A percentile compares a stretch with the other conserved stretches of the same genome.
phyloP scores from a whole-genome alignment of 92 coral and sea anemone species.

The Ricordea florida region DNA sequence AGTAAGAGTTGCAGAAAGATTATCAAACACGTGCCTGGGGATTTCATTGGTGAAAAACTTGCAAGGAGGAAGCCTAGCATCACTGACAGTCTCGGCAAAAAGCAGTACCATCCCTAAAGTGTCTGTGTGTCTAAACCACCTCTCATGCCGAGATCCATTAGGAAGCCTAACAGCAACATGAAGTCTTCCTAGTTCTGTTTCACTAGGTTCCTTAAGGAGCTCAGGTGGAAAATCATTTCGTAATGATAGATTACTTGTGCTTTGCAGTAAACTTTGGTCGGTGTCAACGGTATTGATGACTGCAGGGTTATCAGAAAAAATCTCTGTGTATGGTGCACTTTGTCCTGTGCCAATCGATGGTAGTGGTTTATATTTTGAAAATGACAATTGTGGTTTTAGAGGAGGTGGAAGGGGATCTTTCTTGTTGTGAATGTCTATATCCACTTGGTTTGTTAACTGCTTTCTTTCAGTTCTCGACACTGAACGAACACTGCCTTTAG shows the following conservation, averaged over 20 bases:
- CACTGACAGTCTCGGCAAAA: conserved; percentile 59
- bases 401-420: conserved; percentile 28
- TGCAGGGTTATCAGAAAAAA: not conserved
- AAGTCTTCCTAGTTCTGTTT: conserved; percentile 60
- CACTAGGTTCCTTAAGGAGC: conserved; percentile 72
- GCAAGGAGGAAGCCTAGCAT: conserved; percentile 54
- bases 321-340: not conserved
- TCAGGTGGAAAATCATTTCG: not conserved
- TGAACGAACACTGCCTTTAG: conserved; percentile 64
- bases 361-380: conserved; percentile 76
- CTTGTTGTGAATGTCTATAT: not conserved
- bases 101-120: conserved; percentile 70
- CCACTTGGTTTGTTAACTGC: not conserved
- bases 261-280: not conserved
- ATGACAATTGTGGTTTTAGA: conserved; percentile 61
- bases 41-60: conserved; percentile 80
- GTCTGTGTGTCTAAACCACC: conserved; percentile 74
- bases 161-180: conserved; percentile 81
- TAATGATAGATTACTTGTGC: conserved; percentile 8
- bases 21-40: conserved; percentile 73
- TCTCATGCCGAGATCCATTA: conserved; percentile 89
- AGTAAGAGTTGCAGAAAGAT: conserved; percentile 61
- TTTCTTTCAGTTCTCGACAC: conserved; percentile 35
- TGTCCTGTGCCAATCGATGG: conserved; percentile 69
- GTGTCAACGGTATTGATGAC: not conserved